These are phyloP conservation scores for Drymonia ruficornis DNA, from an alignment of 2,888 invertebrate species.

Conservation along the genomic window DNA sequence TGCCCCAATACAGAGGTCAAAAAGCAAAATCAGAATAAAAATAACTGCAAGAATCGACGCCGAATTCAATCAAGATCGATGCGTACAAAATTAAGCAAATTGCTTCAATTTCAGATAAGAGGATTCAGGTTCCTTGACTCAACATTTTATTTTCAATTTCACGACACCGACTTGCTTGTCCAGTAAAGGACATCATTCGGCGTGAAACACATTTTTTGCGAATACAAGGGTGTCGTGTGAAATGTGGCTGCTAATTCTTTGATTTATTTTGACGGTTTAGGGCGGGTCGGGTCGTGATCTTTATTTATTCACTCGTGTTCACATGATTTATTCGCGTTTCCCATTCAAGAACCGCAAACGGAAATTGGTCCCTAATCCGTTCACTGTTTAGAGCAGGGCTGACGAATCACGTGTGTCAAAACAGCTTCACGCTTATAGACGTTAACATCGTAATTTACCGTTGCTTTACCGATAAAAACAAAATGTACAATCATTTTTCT, in stretches of 20 bases:
- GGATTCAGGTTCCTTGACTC: neutral
- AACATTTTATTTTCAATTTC: slow-evolving; percentile 7
- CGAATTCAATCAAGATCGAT: slow-evolving; percentile 11
- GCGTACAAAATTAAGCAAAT: slow-evolving; percentile 11
- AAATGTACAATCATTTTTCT: neutral
- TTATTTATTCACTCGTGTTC: slow-evolving; percentile 42
- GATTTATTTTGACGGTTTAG: slow-evolving; percentile 32
- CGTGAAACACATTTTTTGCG: slow-evolving; percentile 15
- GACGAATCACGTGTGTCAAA: slow-evolving; percentile 11
- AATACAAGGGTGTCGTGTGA: slow-evolving; percentile 16
- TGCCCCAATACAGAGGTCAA: slow-evolving; percentile 14
- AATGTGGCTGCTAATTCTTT: slow-evolving; percentile 24
- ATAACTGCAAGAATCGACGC: slow-evolving; percentile 15
- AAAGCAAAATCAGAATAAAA: slow-evolving; percentile 12
- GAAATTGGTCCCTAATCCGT: slow-evolving; percentile 17
- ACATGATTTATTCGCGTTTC: slow-evolving; percentile 31
- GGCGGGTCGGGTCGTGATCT: slow-evolving; percentile 27
- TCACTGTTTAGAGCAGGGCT: slow-evolving; percentile 12
- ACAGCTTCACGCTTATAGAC: neutral
- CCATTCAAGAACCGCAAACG: slow-evolving; percentile 25
- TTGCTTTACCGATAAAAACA: slow-evolving; percentile 1
- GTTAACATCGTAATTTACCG: slow-evolving; percentile 2
- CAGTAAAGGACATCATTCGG: neutral
- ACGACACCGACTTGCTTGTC: neutral
- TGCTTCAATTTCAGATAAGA: slow-evolving; percentile 12